Evolutionary conservation across 2,888 invertebrate genomes (phyloP), one percentile per base, ranked within the genome.

Genomic region (Mimumesa dahlbomi): DNA sequence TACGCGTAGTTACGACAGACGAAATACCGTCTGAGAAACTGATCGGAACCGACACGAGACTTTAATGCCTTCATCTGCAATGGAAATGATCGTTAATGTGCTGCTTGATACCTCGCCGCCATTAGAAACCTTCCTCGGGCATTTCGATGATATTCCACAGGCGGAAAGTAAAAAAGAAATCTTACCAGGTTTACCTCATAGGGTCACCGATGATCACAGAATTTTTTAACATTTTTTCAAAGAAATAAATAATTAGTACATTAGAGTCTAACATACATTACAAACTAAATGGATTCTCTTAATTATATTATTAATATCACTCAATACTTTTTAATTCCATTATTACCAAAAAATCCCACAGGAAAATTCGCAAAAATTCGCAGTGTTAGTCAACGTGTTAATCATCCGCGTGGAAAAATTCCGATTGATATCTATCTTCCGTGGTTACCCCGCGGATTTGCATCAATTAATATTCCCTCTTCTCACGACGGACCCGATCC

Each of bases 31-130:
- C n/a, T 14, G 13, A 14, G 43, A 58, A 50, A 58, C 36, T 11
- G 14, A 29, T 53, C 25, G 56, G 45, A 62, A 59, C 38, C 52
- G 29, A 56, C 31, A 52, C 56, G 42, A 22, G 34, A 25, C 40
- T 34, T 25, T 54, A 64, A 64, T 38, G 18, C 42, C 7, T 19
- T 29, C 9, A 38, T 70, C 48, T 25, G 59, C 64, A 56, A 52
- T 64, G 53, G 34, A 59, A 59, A 70, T 43, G 53, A 49, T 38
- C 14, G 3, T 11, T 46, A 29, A 50, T 16, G 16, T 13, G 18
- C 31, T 61, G 7, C 19, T 36, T 21, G 31, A 9, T 3, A 14
- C 16, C 25, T 25, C 7, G 25, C 7, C 25, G 3, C 25, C 25
- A 7, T 25, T 7, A 5, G 25, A 25, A 25, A 25, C 3, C 7